Evolutionary conservation across 2,797 vertebrate genomes (phyloP).

Genomic region (Fratercula arctica): DNA sequence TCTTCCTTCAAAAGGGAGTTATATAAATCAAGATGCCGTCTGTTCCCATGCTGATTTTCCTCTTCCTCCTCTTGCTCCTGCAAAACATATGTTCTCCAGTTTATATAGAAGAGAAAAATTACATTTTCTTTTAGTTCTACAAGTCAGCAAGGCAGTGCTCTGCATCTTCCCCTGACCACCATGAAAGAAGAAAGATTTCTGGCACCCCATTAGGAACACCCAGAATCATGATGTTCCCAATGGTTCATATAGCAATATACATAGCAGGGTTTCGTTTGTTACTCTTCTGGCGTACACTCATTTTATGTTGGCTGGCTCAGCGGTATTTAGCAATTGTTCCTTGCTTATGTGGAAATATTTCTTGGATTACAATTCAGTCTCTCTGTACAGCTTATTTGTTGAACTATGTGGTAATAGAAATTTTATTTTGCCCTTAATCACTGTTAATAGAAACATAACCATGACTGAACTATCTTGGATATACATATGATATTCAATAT

Average conservation of each 20-base stretch:
- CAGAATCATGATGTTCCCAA: not conserved
- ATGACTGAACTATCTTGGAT: not conserved
- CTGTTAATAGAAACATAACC: constrained; percentile 26
- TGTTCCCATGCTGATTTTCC: not conserved
- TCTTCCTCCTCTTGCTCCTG: not conserved
- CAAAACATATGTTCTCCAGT: not conserved
- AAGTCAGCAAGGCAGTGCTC: not conserved
- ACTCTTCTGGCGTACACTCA: not conserved
- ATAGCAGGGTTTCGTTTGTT: constrained; percentile 1
- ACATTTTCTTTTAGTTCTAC: not conserved
- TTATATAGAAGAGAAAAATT: not conserved
- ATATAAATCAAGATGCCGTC: not conserved
- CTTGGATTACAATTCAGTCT: constrained; percentile 11
- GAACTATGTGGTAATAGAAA: constrained; percentile 1
- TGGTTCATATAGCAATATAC: not conserved
- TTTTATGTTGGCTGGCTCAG: constrained; percentile 10
- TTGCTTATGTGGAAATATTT: constrained; percentile 37
- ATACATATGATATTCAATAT: not conserved
- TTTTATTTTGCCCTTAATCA: constrained; percentile 11
- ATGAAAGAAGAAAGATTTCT: constrained; percentile 21
- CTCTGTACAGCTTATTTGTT: constrained; percentile 23
- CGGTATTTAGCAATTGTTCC: constrained; percentile 33
- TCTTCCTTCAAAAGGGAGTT: not conserved
- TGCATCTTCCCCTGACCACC: constrained; percentile 7
- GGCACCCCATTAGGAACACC: constrained; percentile 27